These are phyloP conservation scores for Ornithoptera alexandrae DNA, from an alignment of 2,888 invertebrate species.

Conservation along the genomic window DNA sequence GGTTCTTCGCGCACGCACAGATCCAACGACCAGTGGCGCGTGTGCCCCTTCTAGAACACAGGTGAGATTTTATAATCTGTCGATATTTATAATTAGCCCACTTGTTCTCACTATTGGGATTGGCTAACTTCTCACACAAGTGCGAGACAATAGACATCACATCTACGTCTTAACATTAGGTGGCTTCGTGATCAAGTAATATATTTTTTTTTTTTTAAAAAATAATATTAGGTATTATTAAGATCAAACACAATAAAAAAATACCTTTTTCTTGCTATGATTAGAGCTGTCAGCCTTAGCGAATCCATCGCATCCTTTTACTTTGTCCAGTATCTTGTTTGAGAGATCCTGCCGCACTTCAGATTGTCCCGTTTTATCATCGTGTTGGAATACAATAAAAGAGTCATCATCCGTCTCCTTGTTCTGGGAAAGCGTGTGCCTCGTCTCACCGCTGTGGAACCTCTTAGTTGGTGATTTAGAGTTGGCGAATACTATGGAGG, in stretches of 20 bases:
- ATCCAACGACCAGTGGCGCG: conserved; percentile 74
- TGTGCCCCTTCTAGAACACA: conserved; percentile 62
- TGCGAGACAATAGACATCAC: no score
- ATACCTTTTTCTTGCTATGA: conserved; percentile 55
- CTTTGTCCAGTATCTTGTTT: conserved; percentile 58
- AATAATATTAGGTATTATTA: neutral
- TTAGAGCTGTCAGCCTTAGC: conserved; percentile 48
- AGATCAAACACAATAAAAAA: neutral
- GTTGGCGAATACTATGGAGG: conserved; percentile 62
- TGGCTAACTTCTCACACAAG: no score
- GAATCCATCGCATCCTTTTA: conserved; percentile 54
- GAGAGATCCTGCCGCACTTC: conserved; percentile 46
- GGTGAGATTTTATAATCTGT: neutral
- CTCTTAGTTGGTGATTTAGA: conserved; percentile 33
- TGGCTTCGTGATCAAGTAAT: no score
- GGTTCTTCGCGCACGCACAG: conserved; percentile 41
- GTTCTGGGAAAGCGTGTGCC: conserved; percentile 10
- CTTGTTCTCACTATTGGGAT: neutral
- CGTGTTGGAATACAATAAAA: conserved; percentile 61
- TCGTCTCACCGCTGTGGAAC: conserved; percentile 10
- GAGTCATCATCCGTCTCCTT: conserved; percentile 53
- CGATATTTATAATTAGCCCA: neutral
- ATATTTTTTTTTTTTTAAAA: neutral
- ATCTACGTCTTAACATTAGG: no score
- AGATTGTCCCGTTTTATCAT: conserved; percentile 31